These are phyloP conservation scores for Cricetomys ansorgei DNA, from an alignment of 2,113 vertebrate species.

Conservation along the genomic window DNA sequence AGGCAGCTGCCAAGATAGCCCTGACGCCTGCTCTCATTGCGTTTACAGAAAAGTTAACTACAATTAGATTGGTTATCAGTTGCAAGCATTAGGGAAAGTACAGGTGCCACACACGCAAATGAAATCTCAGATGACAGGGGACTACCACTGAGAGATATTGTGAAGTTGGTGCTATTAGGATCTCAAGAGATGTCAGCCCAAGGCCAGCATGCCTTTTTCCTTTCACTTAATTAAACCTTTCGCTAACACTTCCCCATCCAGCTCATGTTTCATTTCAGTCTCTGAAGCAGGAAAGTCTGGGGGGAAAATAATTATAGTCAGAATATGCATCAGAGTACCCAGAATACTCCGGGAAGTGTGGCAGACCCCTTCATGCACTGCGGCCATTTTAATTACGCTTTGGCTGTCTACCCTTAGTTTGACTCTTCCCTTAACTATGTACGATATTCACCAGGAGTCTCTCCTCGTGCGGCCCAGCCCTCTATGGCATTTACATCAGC, in stretches of 20 bases:
- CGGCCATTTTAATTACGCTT: not conserved
- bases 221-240: constrained; percentile 43
- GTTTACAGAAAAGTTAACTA: not conserved
- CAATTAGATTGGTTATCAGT: not conserved
- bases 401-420: not conserved
- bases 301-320: constrained; percentile 27
- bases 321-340: not conserved
- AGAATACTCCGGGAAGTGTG: constrained; percentile 1
- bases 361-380: not conserved
- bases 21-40: not conserved
- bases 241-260: constrained; percentile 16
- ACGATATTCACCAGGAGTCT: not conserved
- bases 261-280: constrained; percentile 1
- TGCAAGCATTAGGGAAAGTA: not conserved
- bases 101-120: not conserved
- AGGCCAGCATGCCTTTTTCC: not conserved
- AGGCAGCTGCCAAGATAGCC: not conserved
- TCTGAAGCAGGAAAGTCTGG: constrained; percentile 41
- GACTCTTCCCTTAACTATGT: not conserved
- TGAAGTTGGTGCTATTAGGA: not conserved
- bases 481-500: not conserved
- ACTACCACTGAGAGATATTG: not conserved
- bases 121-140: not conserved
- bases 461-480: not conserved
- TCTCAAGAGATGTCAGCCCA: not conserved